A percentile compares a stretch with the other conserved stretches of the same genome.
phyloP scores from a whole-genome alignment of 2,888 invertebrate genomes.

The Drosophila phalerata region DNA sequence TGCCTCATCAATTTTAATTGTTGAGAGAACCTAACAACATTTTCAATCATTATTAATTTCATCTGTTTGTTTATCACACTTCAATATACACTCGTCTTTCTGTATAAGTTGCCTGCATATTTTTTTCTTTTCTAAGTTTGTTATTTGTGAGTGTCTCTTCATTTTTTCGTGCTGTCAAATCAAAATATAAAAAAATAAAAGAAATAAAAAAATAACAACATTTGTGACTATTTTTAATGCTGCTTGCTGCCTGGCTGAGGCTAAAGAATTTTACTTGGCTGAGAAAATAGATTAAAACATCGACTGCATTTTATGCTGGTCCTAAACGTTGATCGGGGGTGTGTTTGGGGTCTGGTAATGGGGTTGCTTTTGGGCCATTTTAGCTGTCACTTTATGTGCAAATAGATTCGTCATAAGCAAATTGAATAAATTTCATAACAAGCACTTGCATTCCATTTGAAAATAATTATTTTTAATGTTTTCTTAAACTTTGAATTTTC shows the following conservation, averaged over 20 bases:
- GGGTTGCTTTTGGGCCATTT: slow-evolving; percentile 40
- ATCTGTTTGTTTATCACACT: slow-evolving; percentile 44
- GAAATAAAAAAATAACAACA: slow-evolving; percentile 50
- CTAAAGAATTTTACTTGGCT: slow-evolving; percentile 66
- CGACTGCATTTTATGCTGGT: slow-evolving; percentile 33
- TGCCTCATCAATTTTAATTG: slow-evolving; percentile 66
- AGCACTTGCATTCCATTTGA: slow-evolving; percentile 13
- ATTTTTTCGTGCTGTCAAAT: slow-evolving; percentile 66
- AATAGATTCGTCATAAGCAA: slow-evolving; percentile 32
- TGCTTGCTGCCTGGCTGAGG: slow-evolving; percentile 64
- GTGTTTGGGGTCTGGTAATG: slow-evolving; percentile 17
- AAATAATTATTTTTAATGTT: slow-evolving; percentile 7
- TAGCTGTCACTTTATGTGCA: slow-evolving; percentile 35
- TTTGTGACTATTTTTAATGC: slow-evolving; percentile 67
- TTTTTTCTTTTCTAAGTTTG: slow-evolving; percentile 38
- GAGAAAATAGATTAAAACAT: slow-evolving; percentile 48
- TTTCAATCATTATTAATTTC: slow-evolving; percentile 65
- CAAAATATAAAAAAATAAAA: slow-evolving; percentile 22
- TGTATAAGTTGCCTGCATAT: slow-evolving; percentile 54
- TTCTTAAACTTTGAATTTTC: neutral
- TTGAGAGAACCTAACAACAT: slow-evolving; percentile 40
- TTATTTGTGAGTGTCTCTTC: slow-evolving; percentile 33
- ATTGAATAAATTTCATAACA: slow-evolving; percentile 26
- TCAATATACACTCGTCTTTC: slow-evolving; percentile 24
- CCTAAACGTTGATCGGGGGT: slow-evolving; percentile 28